Evolutionary conservation across 2,113 vertebrate genomes (phyloP).

Genomic region (Neotoma lepida): DNA sequence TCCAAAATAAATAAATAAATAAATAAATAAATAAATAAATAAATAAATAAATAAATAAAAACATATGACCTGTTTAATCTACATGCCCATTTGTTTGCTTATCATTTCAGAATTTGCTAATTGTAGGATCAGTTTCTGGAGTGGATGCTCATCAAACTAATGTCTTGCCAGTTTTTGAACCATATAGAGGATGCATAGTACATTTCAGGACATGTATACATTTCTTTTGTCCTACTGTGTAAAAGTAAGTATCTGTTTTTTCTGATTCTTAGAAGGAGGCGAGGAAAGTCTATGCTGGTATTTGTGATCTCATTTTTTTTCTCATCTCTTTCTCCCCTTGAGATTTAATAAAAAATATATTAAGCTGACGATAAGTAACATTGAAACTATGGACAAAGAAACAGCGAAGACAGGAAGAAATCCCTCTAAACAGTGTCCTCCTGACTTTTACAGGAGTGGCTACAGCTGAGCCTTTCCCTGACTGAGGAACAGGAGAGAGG

Average conservation of each 20-base stretch:
- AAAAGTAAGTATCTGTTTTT: not conserved
- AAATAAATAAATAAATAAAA: too few species aligned
- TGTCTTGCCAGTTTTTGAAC: not conserved
- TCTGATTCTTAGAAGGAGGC: not conserved
- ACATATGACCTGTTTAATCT: not conserved
- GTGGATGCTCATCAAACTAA: not conserved
- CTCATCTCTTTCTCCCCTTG: not conserved
- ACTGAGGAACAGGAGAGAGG: not conserved
- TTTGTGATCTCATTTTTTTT: conserved; percentile 10
- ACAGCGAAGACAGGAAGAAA: not conserved
- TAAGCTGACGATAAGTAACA: conserved; percentile 23
- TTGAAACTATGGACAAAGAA: not conserved
- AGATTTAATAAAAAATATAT: conserved; percentile 23
- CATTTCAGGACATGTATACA: not conserved
- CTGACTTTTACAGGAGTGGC: not conserved
- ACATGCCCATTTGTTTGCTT: not conserved
- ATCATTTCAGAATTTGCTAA: not conserved
- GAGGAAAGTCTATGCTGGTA: not conserved
- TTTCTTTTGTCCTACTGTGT: not conserved
- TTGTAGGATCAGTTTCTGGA: not conserved
- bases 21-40: too few species aligned
- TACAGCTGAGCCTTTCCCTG: not conserved
- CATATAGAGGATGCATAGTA: not conserved
- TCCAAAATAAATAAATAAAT: too few species aligned
- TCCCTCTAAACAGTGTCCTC: not conserved